Base-by-base conservation (phyloP, 2,797 vertebrate species). In the Clarias fuscus region DNA sequence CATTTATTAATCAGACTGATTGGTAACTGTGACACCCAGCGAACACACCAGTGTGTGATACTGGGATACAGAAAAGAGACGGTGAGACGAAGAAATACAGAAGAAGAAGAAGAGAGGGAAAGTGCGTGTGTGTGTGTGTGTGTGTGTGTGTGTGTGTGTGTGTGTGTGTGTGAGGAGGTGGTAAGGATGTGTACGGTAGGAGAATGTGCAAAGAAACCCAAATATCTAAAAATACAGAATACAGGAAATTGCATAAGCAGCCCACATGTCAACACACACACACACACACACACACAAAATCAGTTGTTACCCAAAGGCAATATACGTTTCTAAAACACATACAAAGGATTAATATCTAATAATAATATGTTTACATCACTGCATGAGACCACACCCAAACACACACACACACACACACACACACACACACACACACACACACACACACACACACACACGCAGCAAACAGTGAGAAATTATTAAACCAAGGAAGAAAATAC, bases 181-280 rank as follows among this genome's bases (percentile, higher is more conserved):
- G n/a, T 30, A 53, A 64, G 14, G 43, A 58, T 37, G 40, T 64
- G 30, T 48, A 33, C 72, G 56, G 65, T 79, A 53, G 5, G 40
- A 80, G 82, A 79, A 68, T 22, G 18, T 70, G 77, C n/a, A 59
- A 24, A 86, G 53, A 85, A 33, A 24, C 61, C 77, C 37, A 80
- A 87, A 88, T 72, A 85, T 88, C 83, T 88, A 85, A 85, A 85
- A 88, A 85, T 85, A 87, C 58, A 73, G 67, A 78, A 59, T 22
- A 79, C 79, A 67, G 14, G 48, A 67, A 67, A 85, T 82, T 88
- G 71, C 78, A 88, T 85, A 85, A 83, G 78, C 87, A 77, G 71
- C 87, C 84, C 72, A 85, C 78, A 33, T 77, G 43, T 40, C 27
- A 3, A 24, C 48, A 75, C 59, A 37, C 76, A 79, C 76, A 59